Conservation (phyloP, 2,888 invertebrate species). For the Stenodera caucasica region DNA sequence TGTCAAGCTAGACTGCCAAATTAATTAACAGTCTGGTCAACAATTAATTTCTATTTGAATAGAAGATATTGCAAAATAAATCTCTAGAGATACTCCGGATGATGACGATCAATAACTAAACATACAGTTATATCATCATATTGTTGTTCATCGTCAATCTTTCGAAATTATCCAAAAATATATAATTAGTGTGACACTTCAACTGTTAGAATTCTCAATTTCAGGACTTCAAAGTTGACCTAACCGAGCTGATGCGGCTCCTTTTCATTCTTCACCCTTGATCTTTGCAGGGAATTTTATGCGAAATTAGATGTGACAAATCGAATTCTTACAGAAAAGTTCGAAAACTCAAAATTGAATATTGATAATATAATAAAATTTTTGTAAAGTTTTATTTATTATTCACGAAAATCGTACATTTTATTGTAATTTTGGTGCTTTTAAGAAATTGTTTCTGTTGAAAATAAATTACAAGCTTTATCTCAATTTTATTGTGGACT, state of each 20-base stretch:
- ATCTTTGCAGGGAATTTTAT: not conserved
- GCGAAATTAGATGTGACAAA: not conserved
- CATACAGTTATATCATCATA: conserved; percentile 37
- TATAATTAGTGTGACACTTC: conserved; percentile 5
- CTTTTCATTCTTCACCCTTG: not conserved
- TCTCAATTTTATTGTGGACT: not conserved
- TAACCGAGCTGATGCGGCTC: not conserved
- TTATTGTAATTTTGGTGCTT: too few species aligned
- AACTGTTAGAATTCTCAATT: conserved; percentile 6
- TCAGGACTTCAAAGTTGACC: conserved; percentile 8
- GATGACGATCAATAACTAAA: conserved; percentile 35
- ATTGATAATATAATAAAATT: not conserved
- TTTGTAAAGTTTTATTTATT: not conserved
- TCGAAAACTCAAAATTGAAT: not conserved
- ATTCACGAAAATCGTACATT: too few species aligned
- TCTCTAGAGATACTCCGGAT: conserved; percentile 22
- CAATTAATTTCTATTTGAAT: conserved; percentile 42
- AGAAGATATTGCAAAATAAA: conserved; percentile 39
- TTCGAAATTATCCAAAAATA: too few species aligned
- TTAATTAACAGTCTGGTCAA: conserved; percentile 39
- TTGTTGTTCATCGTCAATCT: conserved; percentile 23
- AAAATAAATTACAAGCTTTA: not conserved
- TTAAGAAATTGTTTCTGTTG: not conserved
- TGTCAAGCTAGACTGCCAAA: conserved; percentile 27
- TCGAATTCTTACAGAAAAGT: too few species aligned